Percentiles rank a stretch among this genome's conserved stretches.
Conservation (phyloP, 2,113 vertebrate genomes). For the Passer montanus region DNA sequence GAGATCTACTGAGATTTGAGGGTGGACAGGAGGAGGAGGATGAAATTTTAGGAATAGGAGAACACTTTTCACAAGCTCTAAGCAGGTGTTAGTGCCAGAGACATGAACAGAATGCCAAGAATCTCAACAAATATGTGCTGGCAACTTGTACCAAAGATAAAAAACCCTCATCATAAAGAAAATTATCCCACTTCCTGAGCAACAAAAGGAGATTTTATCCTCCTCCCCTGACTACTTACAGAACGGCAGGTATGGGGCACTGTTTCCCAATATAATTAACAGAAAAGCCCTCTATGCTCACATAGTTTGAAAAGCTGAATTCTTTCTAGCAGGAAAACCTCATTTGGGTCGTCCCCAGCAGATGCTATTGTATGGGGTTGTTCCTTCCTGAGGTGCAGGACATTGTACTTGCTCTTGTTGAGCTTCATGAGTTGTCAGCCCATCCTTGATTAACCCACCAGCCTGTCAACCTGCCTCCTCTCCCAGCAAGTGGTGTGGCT, state of each 20-base stretch:
- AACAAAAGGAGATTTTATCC: neutral
- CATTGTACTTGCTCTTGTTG: neutral
- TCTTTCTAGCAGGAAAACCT: neutral
- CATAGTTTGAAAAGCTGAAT: neutral
- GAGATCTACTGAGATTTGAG: constrained; percentile 24
- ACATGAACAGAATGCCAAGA: neutral
- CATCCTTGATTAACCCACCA: neutral
- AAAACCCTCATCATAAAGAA: neutral
- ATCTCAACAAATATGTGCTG: neutral
- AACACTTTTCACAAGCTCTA: neutral
- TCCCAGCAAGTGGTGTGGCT: neutral
- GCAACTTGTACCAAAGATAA: neutral
- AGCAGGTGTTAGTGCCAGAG: neutral
- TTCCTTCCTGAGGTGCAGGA: neutral
- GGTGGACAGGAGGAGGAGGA: constrained; percentile 25
- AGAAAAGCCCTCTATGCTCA: neutral
- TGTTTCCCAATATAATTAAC: neutral
- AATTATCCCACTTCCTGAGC: neutral
- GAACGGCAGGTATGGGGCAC: neutral
- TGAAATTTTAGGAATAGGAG: neutral
- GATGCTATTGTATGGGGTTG: neutral
- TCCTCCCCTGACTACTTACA: neutral
- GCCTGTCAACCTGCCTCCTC: fast-evolving
- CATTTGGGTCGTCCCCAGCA: neutral
- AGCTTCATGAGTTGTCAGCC: neutral